Evolutionary conservation across 64 coral and sea anemone species (phyloP), one percentile per base, ranked within the genome.

Genomic region (Actinia tenebrosa): DNA sequence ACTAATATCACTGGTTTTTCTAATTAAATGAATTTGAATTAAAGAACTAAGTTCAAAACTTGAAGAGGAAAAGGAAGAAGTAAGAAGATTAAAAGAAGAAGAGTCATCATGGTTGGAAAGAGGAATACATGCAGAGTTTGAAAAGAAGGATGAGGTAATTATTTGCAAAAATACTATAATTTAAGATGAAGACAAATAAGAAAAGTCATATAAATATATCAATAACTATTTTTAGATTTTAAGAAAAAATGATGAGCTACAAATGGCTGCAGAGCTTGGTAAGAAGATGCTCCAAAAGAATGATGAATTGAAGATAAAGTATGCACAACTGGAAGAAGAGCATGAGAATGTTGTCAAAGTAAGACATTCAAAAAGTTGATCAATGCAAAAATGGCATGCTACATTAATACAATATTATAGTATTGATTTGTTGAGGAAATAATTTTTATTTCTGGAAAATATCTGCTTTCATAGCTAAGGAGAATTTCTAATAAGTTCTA

Each of bases 41-140:
- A 43, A 14, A 95, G 94, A 95, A 66, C 18, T 95, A 45, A 84
- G 80, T 42, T 80, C 78, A 26, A 89, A 88, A 56, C 18, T 98
- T 22, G 87, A 89, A 79, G 83, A 94, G 22, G 92, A 94, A 79
- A 91, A 86, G 56, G 88, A 87, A 66, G 92, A 98, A 56, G 72
- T 94, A 30, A 83, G 89, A 84, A 91, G 92, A 61, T 60, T 98
- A 43, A 92, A 94, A 79, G 86, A 87, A 60, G 95, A 98, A 77
- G 94, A 98, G 58, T 88, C 77, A 77, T 88, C 84, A 17, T 98
- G 95, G 95, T 56, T 98, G 16, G 92, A 92, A 20, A 91, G 92
- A 60, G 95, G 95, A n/a, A 89, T 98, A 52, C 95, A 98, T 87
- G 95, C 95, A 22, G 95, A 98, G 44, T 98, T 98, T 98, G 95